phyloP scores from a whole-genome alignment of 2,797 vertebrate species.

The Propithecus perrieri region DNA sequence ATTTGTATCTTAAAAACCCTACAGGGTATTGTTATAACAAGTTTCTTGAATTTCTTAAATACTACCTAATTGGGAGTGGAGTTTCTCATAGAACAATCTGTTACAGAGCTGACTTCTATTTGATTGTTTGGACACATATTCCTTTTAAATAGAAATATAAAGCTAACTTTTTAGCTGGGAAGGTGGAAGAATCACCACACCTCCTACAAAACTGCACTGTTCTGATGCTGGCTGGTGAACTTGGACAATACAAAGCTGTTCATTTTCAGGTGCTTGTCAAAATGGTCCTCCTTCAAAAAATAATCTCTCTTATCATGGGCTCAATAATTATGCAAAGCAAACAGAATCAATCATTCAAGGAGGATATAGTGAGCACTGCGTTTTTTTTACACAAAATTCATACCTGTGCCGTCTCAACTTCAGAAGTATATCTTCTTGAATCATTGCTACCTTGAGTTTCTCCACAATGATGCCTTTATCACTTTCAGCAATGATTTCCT shows the following conservation, averaged over 20 bases:
- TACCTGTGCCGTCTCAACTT: not conserved
- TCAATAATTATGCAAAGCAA: not conserved
- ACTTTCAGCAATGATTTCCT: not conserved
- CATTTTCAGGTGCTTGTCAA: not conserved
- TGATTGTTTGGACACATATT: not conserved
- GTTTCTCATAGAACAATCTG: not conserved
- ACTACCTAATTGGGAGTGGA: not conserved
- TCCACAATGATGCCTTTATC: not conserved
- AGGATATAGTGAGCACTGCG: not conserved
- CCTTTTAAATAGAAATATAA: not conserved
- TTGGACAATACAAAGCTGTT: not conserved
- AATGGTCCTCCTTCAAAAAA: not conserved
- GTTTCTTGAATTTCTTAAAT: not conserved
- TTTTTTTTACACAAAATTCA: not conserved
- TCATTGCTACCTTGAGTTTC: not conserved
- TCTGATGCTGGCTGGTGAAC: not conserved
- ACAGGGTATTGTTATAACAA: not conserved
- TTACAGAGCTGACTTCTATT: not conserved
- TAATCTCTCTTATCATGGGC: not conserved
- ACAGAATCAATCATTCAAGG: not conserved
- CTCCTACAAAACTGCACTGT: not conserved
- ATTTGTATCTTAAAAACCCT: not conserved
- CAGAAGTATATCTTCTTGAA: not conserved
- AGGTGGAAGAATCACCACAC: not conserved
- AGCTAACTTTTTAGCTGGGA: not conserved